A percentile compares a stretch with the other conserved stretches of the same genome.
These are phyloP conservation scores for Tamias sibiricus DNA, from an alignment of 2,113 vertebrate species.

Conservation along the genomic window DNA sequence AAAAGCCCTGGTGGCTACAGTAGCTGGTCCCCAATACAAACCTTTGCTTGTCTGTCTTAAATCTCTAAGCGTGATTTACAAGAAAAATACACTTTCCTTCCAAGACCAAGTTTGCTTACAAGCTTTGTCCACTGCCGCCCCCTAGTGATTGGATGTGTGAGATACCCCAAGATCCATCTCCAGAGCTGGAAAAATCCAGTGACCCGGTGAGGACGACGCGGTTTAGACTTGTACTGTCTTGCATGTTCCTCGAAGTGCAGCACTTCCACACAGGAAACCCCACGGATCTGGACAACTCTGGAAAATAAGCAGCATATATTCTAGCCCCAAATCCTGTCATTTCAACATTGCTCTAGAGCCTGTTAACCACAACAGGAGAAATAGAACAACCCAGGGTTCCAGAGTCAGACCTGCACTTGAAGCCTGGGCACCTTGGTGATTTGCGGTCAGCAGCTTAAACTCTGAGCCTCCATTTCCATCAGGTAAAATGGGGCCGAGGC, in stretches of 20 bases:
- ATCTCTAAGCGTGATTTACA: not conserved
- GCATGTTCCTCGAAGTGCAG: not conserved
- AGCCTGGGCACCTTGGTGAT: not conserved
- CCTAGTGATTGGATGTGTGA: conserved; percentile 48
- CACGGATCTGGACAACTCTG: not conserved
- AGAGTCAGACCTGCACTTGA: not conserved
- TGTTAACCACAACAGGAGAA: not conserved
- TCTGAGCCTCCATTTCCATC: not conserved
- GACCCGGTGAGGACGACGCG: not conserved
- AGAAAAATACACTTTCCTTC: conserved; percentile 9
- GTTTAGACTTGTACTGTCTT: not conserved
- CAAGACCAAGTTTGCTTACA: not conserved
- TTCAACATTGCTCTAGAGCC: not conserved
- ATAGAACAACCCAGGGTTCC: not conserved
- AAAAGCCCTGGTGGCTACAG: not conserved
- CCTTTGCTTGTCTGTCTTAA: conserved; percentile 26
- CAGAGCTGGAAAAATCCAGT: not conserved
- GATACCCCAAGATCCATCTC: not conserved
- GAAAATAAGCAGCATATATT: not conserved
- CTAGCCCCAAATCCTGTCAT: not conserved
- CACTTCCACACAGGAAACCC: not conserved
- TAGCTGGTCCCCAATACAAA: not conserved
- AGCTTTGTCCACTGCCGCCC: conserved; percentile 71
- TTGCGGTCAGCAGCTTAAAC: not conserved
- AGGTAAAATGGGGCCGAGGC: not conserved